phyloP scores from a whole-genome alignment of 2,797 vertebrate species.

The Myotis daubentonii region DNA sequence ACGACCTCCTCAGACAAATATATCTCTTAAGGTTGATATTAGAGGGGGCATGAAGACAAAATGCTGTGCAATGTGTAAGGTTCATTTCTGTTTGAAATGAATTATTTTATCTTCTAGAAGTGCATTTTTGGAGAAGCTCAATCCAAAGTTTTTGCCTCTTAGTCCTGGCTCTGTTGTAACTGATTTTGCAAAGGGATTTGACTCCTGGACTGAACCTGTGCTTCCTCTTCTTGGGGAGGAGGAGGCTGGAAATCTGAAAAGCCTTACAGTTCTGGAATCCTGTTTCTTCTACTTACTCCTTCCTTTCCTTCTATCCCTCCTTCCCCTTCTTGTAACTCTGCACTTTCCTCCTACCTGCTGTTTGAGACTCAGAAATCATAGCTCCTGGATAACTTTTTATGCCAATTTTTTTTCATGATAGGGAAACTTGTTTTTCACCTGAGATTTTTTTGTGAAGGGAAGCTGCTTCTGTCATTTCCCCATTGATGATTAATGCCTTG shows the following conservation, averaged over 20 bases:
- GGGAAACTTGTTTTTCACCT: constrained; percentile 70
- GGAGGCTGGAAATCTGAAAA: neutral
- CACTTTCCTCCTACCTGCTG: neutral
- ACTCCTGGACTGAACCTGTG: neutral
- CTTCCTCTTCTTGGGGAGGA: neutral
- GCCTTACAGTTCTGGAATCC: neutral
- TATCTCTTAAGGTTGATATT: neutral
- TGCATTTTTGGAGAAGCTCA: neutral
- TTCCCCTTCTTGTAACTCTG: neutral
- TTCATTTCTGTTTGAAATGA: constrained; percentile 49
- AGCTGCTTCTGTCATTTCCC: constrained; percentile 74
- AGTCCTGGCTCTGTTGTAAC: neutral
- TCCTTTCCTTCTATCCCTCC: neutral
- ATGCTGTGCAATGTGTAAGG: neutral
- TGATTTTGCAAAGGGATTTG: neutral
- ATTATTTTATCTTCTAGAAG: constrained; percentile 15
- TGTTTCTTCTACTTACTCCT: neutral
- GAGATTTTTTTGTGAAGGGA: constrained; percentile 64
- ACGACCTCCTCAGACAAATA: neutral
- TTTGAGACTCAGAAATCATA: constrained; percentile 51
- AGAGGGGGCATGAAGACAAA: neutral
- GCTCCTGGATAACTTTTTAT: constrained; percentile 64
- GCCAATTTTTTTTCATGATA: constrained; percentile 1
- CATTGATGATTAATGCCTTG: constrained; percentile 66
- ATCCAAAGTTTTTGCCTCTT: neutral